phyloP scores from a whole-genome alignment of 1,140 invertebrate species.

The Megalopta genalis region DNA sequence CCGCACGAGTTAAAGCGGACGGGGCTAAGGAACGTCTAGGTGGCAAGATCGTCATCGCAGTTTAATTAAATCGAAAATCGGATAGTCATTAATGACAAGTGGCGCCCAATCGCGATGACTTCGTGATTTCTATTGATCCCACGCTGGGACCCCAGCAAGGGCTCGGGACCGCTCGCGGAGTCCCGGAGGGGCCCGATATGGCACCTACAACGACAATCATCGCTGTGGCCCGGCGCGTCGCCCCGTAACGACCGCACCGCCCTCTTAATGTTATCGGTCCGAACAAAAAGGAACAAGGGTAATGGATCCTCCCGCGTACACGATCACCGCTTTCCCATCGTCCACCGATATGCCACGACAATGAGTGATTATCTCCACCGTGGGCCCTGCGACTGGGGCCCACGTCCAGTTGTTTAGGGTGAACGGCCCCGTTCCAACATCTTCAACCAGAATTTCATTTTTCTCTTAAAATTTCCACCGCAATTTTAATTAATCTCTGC shows the following conservation, averaged over 20 bases:
- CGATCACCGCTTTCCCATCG: slow-evolving; percentile 51
- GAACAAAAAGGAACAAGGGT: slow-evolving; percentile 43
- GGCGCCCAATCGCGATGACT: slow-evolving; percentile 79
- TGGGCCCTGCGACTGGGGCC: no score
- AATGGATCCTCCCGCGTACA: slow-evolving; percentile 48
- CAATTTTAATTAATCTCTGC: no score
- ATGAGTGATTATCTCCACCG: slow-evolving; percentile 31
- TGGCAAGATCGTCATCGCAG: slow-evolving; percentile 73
- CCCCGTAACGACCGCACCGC: slow-evolving; percentile 47
- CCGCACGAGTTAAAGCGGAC: background rate
- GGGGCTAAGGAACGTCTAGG: slow-evolving; percentile 46
- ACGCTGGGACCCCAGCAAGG: slow-evolving; percentile 64
- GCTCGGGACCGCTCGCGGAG: slow-evolving; percentile 46
- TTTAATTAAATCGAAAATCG: slow-evolving; percentile 78
- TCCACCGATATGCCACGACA: slow-evolving; percentile 1
- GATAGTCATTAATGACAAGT: slow-evolving; percentile 79
- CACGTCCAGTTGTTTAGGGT: no score
- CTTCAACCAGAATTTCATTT: no score
- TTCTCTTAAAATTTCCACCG: no score
- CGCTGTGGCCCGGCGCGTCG: slow-evolving; percentile 21
- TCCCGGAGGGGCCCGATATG: slow-evolving; percentile 18
- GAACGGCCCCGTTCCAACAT: no score
- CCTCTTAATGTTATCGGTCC: slow-evolving; percentile 58
- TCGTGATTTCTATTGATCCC: slow-evolving; percentile 75
- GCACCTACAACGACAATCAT: slow-evolving; percentile 66